phyloP scores from a whole-genome alignment of 2,888 invertebrate species.

The Drosophila affinis region DNA sequence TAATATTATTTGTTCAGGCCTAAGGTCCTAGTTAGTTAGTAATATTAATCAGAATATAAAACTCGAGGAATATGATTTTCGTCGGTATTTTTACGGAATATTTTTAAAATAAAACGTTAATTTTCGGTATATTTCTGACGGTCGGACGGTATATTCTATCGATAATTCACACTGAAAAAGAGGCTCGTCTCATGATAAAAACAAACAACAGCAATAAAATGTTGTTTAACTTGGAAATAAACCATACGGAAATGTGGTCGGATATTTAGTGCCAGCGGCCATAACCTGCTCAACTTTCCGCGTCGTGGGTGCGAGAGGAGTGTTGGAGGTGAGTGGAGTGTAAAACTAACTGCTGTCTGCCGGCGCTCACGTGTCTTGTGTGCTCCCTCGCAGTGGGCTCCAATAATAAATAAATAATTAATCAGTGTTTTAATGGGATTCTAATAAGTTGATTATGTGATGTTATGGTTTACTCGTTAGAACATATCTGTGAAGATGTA shows the following conservation, averaged over 20 bases:
- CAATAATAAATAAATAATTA: not conserved
- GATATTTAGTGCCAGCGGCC: slow-evolving; percentile 11
- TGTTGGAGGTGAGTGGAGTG: slow-evolving; percentile 13
- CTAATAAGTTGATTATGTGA: not conserved
- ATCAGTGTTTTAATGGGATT: slow-evolving; percentile 7
- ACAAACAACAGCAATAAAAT: slow-evolving; percentile 4
- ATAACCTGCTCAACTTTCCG: not conserved
- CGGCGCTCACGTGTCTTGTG: slow-evolving; percentile 19
- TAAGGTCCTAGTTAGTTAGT: no score
- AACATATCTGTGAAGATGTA: not conserved
- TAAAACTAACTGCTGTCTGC: not conserved
- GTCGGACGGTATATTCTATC: not conserved
- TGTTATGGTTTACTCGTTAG: not conserved
- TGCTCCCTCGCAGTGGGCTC: not conserved
- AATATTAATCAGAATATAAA: no score
- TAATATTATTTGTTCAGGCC: no score
- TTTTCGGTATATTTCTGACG: no score
- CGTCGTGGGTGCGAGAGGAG: slow-evolving; percentile 5
- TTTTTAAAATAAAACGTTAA: no score
- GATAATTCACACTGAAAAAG: not conserved
- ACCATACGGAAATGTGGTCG: slow-evolving; percentile 8
- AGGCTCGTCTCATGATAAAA: not conserved
- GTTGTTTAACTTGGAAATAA: slow-evolving; percentile 16
- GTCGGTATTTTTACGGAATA: no score
- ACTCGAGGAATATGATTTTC: no score